Evolutionary conservation across 2,888 invertebrate genomes (phyloP).

Genomic region (Cephus runcator): DNA sequence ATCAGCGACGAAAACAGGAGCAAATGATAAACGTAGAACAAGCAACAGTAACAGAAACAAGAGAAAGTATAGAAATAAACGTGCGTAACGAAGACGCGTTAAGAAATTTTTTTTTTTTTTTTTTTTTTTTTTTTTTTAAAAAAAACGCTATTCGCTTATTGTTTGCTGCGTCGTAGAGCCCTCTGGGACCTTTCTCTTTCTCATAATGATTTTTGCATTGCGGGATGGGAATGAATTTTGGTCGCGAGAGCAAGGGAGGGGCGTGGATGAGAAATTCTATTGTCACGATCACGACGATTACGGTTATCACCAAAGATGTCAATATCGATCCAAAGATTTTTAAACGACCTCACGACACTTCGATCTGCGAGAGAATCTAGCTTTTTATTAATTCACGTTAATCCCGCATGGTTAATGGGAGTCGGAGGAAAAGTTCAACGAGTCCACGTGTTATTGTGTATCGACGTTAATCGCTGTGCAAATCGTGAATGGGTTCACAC

Average conservation of each 20-base stretch:
- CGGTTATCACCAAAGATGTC: constrained; percentile 49
- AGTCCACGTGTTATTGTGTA: not conserved
- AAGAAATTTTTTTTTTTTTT: too few species aligned
- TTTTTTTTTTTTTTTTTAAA: too few species aligned
- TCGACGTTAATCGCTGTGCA: not conserved
- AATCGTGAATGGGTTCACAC: not conserved
- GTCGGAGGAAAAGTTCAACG: not conserved
- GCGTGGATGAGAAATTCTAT: not conserved
- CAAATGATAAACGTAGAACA: constrained; percentile 16
- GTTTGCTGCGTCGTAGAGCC: constrained; percentile 47
- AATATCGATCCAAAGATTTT: constrained; percentile 49
- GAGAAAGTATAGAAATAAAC: constrained; percentile 9
- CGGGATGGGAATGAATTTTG: constrained; percentile 12
- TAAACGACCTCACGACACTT: constrained; percentile 20
- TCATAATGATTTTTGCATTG: constrained; percentile 27
- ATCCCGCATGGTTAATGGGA: not conserved
- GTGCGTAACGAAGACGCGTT: constrained; percentile 11
- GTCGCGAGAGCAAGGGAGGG: not conserved
- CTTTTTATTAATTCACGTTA: not conserved
- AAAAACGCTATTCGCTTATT: constrained; percentile 56
- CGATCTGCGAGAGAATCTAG: constrained; percentile 1
- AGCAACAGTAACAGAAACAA: constrained; percentile 1
- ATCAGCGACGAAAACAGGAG: constrained; percentile 27
- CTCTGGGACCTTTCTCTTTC: constrained; percentile 20
- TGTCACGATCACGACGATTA: not conserved